These are phyloP conservation scores for Eidolon helvum DNA, from an alignment of 2,113 vertebrate species.

Conservation along the genomic window DNA sequence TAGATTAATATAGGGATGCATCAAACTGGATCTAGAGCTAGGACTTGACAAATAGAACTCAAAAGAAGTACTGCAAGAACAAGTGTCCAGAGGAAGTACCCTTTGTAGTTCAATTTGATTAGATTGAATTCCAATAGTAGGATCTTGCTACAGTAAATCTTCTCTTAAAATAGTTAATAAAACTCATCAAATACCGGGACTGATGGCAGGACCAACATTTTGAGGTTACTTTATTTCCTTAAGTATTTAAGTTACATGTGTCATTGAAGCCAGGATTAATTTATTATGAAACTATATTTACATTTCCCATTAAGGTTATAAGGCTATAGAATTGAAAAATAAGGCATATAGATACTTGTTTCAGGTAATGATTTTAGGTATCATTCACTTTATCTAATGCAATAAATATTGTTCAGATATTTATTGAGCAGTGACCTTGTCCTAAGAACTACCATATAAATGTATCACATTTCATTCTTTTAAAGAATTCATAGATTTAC, in stretches of 20 bases:
- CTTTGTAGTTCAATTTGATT: neutral
- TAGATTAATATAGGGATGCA: neutral
- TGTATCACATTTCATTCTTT: neutral
- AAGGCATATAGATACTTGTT: neutral
- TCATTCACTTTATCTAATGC: neutral
- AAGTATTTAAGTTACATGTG: neutral
- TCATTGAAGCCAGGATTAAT: neutral
- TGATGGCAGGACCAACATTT: neutral
- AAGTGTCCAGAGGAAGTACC: too few species aligned
- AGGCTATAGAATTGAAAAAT: neutral
- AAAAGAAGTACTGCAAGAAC: neutral
- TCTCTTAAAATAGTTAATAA: neutral
- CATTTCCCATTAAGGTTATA: neutral
- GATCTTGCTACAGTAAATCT: neutral
- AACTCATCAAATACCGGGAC: neutral
- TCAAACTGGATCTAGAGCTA: neutral
- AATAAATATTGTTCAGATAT: neutral
- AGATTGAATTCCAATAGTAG: neutral
- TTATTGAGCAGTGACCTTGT: neutral
- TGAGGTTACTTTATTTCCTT: neutral
- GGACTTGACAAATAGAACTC: neutral
- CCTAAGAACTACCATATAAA: neutral
- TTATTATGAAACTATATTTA: neutral
- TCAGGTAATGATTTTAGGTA: neutral
- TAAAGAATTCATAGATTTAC: neutral